A percentile compares a stretch with the other conserved stretches of the same genome.
Evolutionary conservation across 2,797 vertebrate genomes (phyloP).

Genomic region (Coilia nasus): DNA sequence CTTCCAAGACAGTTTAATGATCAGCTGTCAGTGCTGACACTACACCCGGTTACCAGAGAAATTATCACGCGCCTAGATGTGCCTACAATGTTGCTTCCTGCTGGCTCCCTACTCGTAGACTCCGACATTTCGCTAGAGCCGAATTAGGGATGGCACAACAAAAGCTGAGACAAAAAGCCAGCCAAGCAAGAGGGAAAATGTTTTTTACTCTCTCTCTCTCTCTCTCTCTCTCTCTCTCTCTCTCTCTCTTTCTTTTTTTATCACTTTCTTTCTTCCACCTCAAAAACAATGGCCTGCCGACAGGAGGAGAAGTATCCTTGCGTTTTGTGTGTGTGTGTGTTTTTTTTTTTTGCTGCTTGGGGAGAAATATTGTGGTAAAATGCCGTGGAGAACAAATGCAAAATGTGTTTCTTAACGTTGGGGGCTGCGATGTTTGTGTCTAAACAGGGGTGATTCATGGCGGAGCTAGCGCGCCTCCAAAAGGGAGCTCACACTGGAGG

Average conservation of each 20-base stretch:
- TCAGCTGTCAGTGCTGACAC: conserved; percentile 55
- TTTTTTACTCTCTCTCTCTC: not conserved
- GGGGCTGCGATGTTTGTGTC: conserved; percentile 48
- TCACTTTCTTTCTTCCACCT: conserved; percentile 4
- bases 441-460: conserved; percentile 55
- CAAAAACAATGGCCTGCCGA: conserved; percentile 7
- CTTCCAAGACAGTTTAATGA: conserved; percentile 56
- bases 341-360: not conserved
- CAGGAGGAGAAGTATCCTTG: not conserved
- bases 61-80: conserved; percentile 58
- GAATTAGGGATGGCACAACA: conserved; percentile 37
- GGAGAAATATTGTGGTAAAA: conserved; percentile 16
- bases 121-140: conserved; percentile 42
- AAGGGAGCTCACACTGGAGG: conserved; percentile 44
- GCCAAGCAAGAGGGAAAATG: conserved; percentile 11
- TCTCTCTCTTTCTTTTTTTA: not conserved
- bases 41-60: conserved; percentile 50
- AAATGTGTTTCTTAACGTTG: conserved; percentile 50
- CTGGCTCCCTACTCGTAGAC: conserved; percentile 46
- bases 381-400: conserved; percentile 25
- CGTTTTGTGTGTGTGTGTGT: not conserved
- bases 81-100: conserved; percentile 54
- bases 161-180: conserved; percentile 17
- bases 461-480: conserved; percentile 49
- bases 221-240: not conserved